These are phyloP conservation scores for Staurois parvus DNA, from an alignment of 2,797 vertebrate species.

Conservation along the genomic window DNA sequence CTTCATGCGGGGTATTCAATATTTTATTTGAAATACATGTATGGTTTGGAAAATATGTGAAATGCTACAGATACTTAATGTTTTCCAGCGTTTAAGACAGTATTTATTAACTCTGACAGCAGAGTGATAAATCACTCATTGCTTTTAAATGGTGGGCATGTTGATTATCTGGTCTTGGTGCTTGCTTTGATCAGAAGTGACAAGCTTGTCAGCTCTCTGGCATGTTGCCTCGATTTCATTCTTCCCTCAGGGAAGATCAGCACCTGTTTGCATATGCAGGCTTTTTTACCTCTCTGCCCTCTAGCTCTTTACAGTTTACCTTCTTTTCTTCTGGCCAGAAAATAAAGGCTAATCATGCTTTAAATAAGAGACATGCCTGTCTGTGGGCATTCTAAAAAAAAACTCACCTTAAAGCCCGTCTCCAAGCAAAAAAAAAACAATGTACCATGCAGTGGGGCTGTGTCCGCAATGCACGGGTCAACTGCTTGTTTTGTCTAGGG, in stretches of 20 bases:
- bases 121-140: constrained; percentile 68
- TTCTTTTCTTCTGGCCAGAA: neutral
- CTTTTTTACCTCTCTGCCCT: constrained; percentile 69
- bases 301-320: constrained; percentile 58
- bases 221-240: constrained; percentile 58
- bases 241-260: constrained; percentile 70
- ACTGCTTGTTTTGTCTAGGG: too few species aligned
- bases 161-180: constrained; percentile 68
- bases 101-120: constrained; percentile 69
- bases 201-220: constrained; percentile 68
- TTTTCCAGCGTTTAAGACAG: constrained; percentile 67
- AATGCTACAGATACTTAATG: constrained; percentile 65
- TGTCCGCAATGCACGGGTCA: too few species aligned
- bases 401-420: too few species aligned
- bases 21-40: constrained; percentile 30
- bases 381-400: neutral
- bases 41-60: constrained; percentile 18
- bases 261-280: constrained; percentile 76
- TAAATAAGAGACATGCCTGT: neutral
- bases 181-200: constrained; percentile 76
- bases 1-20: neutral
- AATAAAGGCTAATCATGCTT: neutral
- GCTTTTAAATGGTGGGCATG: constrained; percentile 67
- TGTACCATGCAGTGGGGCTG: too few species aligned
- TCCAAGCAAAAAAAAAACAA: too few species aligned